Percentiles rank a stretch among this genome's conserved stretches.
phyloP scores from a whole-genome alignment of 2,113 vertebrate genomes.

The Nesogale talazaci region DNA sequence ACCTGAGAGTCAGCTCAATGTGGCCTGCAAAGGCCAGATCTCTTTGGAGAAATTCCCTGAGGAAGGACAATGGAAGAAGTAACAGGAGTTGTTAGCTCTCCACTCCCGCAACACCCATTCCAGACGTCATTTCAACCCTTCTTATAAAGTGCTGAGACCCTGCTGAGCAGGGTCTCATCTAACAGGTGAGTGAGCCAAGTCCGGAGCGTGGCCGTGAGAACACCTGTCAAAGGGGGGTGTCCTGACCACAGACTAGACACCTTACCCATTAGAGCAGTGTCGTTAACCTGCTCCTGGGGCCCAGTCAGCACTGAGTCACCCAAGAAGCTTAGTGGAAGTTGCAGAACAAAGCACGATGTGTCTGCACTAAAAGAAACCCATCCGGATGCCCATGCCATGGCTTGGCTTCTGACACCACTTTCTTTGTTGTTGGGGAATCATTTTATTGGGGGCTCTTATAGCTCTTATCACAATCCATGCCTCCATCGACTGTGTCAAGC shows the following conservation, averaged over 20 bases:
- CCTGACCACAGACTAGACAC: not conserved
- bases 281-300: not conserved
- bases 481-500: too few species aligned
- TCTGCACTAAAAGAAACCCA: rapidly evolving
- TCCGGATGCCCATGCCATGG: not conserved
- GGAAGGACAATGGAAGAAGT: not conserved
- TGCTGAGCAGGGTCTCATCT: not conserved
- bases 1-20: not conserved
- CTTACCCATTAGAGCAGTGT: not conserved
- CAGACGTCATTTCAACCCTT: not conserved
- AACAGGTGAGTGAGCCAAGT: not conserved
- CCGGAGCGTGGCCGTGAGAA: not conserved
- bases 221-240: not conserved
- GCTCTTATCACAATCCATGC: too few species aligned
- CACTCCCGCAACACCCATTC: too few species aligned
- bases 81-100: not conserved
- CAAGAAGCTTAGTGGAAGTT: not conserved
- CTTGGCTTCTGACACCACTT: not conserved
- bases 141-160: not conserved
- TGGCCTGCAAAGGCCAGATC: not conserved
- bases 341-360: not conserved
- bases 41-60: not conserved
- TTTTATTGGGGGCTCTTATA: too few species aligned
- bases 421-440: not conserved
- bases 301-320: not conserved